These are phyloP conservation scores for Drosophila leonis DNA, from an alignment of 2,888 invertebrate genomes.

Conservation along the genomic window DNA sequence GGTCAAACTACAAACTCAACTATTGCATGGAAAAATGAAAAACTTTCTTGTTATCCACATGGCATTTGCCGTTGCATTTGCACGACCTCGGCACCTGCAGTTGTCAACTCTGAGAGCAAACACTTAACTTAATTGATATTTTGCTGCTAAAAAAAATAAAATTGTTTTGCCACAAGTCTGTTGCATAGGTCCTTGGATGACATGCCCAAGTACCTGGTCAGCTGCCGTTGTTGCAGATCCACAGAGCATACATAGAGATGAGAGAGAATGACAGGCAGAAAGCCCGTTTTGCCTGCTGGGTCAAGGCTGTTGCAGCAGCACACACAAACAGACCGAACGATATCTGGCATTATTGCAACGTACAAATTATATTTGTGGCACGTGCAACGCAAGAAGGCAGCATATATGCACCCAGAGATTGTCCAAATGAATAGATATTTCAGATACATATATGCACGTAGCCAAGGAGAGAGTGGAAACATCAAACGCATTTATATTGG, in stretches of 20 bases:
- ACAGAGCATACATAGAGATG: slow-evolving; percentile 3
- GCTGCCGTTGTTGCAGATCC: slow-evolving; percentile 10
- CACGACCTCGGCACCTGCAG: not conserved
- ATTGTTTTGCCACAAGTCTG: slow-evolving; percentile 18
- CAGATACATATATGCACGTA: not conserved
- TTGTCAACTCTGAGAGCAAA: slow-evolving; percentile 15
- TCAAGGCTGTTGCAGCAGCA: slow-evolving; percentile 62
- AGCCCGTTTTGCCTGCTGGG: slow-evolving; percentile 33
- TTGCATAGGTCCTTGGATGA: slow-evolving; percentile 25
- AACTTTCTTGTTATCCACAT: not conserved
- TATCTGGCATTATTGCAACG: slow-evolving; percentile 35
- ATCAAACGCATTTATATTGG: not conserved
- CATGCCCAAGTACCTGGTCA: slow-evolving; percentile 45
- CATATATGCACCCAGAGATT: not conserved
- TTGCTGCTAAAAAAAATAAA: slow-evolving; percentile 23
- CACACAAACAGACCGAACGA: slow-evolving; percentile 7
- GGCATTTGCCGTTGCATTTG: not conserved
- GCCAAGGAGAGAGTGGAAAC: not conserved
- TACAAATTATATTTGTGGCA: slow-evolving; percentile 27
- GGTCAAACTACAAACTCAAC: not conserved
- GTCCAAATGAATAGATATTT: slow-evolving; percentile 1
- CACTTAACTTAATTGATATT: slow-evolving; percentile 64
- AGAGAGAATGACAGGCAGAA: not conserved
- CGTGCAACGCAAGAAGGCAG: slow-evolving; percentile 4
- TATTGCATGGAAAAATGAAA: not conserved